Percentiles rank a stretch among this genome's conserved stretches.
phyloP scores from a whole-genome alignment of 1,140 invertebrate species.

The Drosophila miranda region DNA sequence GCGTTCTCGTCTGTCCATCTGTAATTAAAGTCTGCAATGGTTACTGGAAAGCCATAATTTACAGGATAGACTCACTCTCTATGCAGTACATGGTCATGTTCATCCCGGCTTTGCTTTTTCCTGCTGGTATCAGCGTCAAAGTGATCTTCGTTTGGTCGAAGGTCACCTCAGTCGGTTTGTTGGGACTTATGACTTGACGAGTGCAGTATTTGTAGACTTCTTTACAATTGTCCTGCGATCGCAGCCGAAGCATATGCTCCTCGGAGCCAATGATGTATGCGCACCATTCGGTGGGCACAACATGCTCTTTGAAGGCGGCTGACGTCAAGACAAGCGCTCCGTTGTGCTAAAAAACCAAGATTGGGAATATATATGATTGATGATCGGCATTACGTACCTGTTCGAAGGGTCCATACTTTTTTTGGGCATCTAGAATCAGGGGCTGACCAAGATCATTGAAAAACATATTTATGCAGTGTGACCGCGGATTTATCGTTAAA shows the following conservation, averaged over 20 bases:
- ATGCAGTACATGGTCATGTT: slow-evolving; percentile 25
- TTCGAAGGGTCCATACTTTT: slow-evolving; percentile 32
- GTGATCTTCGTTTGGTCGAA: slow-evolving; percentile 3
- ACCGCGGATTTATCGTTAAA: no score
- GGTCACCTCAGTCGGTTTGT: slow-evolving; percentile 14
- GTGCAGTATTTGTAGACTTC: background rate
- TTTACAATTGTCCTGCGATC: background rate
- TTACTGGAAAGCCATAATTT: background rate
- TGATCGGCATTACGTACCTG: slow-evolving; percentile 7
- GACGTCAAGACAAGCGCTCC: slow-evolving; percentile 51
- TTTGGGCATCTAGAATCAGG: slow-evolving; percentile 27
- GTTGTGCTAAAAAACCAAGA: slow-evolving; percentile 25
- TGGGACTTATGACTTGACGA: slow-evolving; percentile 7
- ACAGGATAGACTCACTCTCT: slow-evolving; percentile 34
- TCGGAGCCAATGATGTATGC: slow-evolving; percentile 35
- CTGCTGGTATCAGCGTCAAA: slow-evolving; percentile 41
- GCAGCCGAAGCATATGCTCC: slow-evolving; percentile 15
- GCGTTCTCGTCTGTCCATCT: slow-evolving; percentile 31
- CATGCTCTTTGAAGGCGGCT: slow-evolving; percentile 40
- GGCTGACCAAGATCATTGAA: slow-evolving; percentile 63
- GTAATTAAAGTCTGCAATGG: background rate
- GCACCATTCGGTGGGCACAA: slow-evolving; percentile 33
- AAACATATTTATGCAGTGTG: slow-evolving; percentile 47
- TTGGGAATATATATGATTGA: background rate
- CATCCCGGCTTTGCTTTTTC: slow-evolving; percentile 4